phyloP scores from a whole-genome alignment of 2,113 vertebrate species.

The Danio rerio region DNA sequence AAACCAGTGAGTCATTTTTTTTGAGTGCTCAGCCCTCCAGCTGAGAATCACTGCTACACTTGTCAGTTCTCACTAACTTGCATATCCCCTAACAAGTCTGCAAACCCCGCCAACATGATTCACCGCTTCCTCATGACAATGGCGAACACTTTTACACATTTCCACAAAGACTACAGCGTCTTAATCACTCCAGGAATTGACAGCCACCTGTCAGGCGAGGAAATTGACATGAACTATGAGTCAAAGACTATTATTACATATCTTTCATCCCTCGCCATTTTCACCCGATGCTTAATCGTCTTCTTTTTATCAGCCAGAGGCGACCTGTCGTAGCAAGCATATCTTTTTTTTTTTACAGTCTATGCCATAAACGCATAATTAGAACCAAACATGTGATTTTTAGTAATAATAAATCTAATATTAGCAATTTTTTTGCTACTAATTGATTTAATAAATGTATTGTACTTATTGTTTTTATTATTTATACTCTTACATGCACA shows the following conservation, averaged over 20 bases:
- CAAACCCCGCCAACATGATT: not conserved
- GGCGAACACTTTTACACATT: not conserved
- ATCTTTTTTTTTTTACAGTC: too few relatives aligned
- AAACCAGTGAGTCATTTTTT: not conserved
- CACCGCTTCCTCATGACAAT: constrained; percentile 3
- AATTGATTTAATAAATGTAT: too few relatives aligned
- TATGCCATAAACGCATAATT: too few relatives aligned
- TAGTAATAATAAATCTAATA: too few relatives aligned
- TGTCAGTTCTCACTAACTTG: constrained; percentile 3
- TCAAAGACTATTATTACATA: constrained; percentile 42
- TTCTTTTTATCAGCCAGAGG: constrained; percentile 27
- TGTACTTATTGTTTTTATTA: too few relatives aligned
- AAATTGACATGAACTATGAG: constrained; percentile 43
- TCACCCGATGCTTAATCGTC: constrained; percentile 17
- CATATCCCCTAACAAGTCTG: not conserved
- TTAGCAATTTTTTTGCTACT: too few relatives aligned
- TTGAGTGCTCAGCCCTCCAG: not conserved
- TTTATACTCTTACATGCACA: too few relatives aligned
- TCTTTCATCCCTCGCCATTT: constrained; percentile 5
- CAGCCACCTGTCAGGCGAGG: constrained; percentile 27
- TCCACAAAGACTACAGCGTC: not conserved
- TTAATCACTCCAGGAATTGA: constrained; percentile 20
- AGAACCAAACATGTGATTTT: too few relatives aligned
- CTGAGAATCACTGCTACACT: not conserved
- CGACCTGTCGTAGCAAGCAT: constrained; percentile 11